These are phyloP conservation scores for Ariolimax columbianus DNA, from an alignment of 2,888 invertebrate species.

Conservation along the genomic window DNA sequence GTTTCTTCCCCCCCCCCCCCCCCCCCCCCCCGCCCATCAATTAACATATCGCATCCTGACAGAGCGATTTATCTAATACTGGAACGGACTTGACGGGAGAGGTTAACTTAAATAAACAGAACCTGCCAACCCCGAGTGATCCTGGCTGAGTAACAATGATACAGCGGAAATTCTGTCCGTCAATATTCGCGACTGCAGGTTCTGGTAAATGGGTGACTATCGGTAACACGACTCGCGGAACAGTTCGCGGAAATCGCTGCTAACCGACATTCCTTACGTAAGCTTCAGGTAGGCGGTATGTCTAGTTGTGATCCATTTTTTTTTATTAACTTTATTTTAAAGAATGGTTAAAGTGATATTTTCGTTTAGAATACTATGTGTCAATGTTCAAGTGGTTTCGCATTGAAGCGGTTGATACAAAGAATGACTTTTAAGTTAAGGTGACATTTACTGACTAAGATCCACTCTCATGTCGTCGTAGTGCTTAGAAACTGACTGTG, in stretches of 20 bases:
- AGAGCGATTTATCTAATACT: too few relatives aligned
- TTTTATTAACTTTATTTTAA: not conserved
- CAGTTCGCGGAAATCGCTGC: not conserved
- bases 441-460: too few relatives aligned
- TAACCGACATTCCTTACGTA: not conserved
- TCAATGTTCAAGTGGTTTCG: too few relatives aligned
- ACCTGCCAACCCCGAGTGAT: not conserved
- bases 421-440: too few relatives aligned
- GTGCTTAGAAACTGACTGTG: too few relatives aligned
- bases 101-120: not conserved
- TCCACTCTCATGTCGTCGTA: too few relatives aligned
- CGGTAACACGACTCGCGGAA: not conserved
- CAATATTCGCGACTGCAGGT: constrained; percentile 6
- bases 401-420: too few relatives aligned
- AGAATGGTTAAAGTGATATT: not conserved
- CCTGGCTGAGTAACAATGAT: constrained; percentile 15
- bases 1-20: too few relatives aligned
- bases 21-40: too few relatives aligned
- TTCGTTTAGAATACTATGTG: too few relatives aligned
- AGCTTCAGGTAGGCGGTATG: too few relatives aligned
- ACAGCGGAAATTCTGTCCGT: not conserved
- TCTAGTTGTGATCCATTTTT: not conserved
- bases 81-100: not conserved
- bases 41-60: too few relatives aligned
- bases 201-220: not conserved